Conservation (phyloP, 2,113 vertebrate species). For the Emydura subglobosa region DNA sequence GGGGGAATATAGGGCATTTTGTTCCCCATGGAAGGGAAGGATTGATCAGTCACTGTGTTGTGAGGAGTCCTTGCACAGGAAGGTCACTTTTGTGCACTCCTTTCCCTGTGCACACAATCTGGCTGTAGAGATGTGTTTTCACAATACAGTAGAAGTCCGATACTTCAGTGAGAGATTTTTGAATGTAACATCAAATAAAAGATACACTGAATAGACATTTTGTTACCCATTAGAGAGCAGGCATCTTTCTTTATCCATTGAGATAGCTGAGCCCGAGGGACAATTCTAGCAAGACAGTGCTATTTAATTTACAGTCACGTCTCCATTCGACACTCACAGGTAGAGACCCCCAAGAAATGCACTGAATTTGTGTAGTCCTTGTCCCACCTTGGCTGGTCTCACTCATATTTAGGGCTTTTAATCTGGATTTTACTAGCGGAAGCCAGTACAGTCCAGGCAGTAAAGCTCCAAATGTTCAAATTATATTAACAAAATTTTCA, state of each 20-base stretch:
- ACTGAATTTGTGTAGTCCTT: not conserved
- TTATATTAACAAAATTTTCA: not conserved
- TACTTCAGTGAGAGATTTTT: not conserved
- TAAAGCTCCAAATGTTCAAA: not conserved
- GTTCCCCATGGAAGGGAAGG: not conserved
- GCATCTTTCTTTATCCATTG: not conserved
- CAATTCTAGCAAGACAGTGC: fast-evolving
- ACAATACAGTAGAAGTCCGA: not conserved
- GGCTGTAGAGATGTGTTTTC: not conserved
- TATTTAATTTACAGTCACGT: not conserved
- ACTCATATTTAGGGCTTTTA: not conserved
- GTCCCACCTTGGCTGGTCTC: not conserved
- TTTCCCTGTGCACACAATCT: not conserved
- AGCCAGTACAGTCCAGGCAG: not conserved
- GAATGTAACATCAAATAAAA: not conserved
- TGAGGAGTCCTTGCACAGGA: fast-evolving
- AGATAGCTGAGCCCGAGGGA: not conserved
- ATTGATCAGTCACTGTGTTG: not conserved
- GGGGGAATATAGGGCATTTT: not conserved
- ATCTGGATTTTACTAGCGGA: not conserved
- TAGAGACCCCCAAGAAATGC: not conserved
- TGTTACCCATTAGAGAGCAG: not conserved
- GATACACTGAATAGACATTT: not conserved
- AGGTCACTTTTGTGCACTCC: not conserved
- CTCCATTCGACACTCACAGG: not conserved